Percentiles rank a stretch among this genome's conserved stretches.
These are phyloP conservation scores for Podilymbus podiceps DNA, from an alignment of 2,113 vertebrate species.

Conservation along the genomic window DNA sequence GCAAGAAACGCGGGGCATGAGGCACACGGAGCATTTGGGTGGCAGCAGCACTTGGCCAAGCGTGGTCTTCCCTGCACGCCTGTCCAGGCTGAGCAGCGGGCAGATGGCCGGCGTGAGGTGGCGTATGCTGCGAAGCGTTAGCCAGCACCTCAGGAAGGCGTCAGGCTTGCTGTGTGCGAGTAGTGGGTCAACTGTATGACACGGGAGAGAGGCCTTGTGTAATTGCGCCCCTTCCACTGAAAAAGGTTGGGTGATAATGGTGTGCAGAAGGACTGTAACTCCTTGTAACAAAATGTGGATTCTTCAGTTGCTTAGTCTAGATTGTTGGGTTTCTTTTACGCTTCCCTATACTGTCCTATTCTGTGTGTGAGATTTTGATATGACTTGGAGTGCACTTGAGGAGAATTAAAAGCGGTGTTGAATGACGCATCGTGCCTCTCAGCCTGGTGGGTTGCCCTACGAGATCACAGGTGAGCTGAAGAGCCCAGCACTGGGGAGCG, in stretches of 20 bases:
- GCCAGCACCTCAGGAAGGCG: accelerated
- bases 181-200: not conserved
- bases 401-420: not conserved
- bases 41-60: not conserved
- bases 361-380: not conserved
- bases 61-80: accelerated
- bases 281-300: not conserved
- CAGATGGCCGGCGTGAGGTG: accelerated
- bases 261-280: not conserved
- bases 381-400: not conserved
- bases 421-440: not conserved
- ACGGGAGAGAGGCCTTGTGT: not conserved
- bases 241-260: not conserved
- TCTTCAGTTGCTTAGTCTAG: not conserved
- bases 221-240: not conserved
- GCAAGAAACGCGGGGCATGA: not conserved
- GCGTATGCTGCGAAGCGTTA: not conserved
- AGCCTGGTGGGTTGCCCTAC: not conserved
- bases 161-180: not conserved
- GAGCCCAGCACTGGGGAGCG: not conserved
- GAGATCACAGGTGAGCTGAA: not conserved
- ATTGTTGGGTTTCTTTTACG: not conserved
- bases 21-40: not conserved
- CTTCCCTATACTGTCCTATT: not conserved
- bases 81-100: not conserved